These are phyloP conservation scores for Halichoeres trimaculatus DNA, from an alignment of 2,113 vertebrate genomes.

Conservation along the genomic window DNA sequence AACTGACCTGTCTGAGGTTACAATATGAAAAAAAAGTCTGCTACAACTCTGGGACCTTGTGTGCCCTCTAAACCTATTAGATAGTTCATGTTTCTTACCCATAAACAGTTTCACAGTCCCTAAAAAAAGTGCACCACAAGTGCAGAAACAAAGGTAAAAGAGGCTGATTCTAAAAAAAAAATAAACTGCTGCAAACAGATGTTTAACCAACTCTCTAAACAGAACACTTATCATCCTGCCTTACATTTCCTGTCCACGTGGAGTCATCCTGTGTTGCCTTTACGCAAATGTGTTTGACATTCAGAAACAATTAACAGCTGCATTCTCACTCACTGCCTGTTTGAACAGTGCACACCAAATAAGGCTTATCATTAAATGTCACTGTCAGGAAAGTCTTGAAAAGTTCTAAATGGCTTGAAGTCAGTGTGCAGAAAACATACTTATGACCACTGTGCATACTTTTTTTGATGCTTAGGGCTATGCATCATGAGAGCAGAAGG, in stretches of 20 bases:
- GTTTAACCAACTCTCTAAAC: constrained; percentile 31
- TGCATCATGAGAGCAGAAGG: background rate
- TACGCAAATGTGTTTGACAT: background rate
- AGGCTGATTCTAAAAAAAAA: background rate
- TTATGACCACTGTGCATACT: background rate
- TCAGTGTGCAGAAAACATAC: background rate
- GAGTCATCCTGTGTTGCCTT: background rate
- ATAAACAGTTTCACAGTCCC: background rate
- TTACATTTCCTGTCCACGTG: constrained; percentile 62
- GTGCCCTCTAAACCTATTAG: too few species aligned
- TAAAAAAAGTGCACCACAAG: background rate
- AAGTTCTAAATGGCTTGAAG: background rate
- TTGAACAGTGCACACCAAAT: background rate
- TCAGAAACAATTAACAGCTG: background rate
- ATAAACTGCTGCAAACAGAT: background rate
- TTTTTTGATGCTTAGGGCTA: background rate
- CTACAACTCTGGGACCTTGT: too few species aligned
- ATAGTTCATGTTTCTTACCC: too few species aligned
- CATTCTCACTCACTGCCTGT: background rate
- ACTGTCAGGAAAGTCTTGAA: background rate
- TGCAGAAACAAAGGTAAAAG: constrained; percentile 18
- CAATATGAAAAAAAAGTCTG: too few species aligned
- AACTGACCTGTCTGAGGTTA: too few species aligned
- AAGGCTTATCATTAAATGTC: background rate
- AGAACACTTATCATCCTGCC: constrained; percentile 14